Evolutionary conservation across 2,888 invertebrate genomes (phyloP), one percentile per base, ranked within the genome.

Genomic region (Octonoba sinensis): DNA sequence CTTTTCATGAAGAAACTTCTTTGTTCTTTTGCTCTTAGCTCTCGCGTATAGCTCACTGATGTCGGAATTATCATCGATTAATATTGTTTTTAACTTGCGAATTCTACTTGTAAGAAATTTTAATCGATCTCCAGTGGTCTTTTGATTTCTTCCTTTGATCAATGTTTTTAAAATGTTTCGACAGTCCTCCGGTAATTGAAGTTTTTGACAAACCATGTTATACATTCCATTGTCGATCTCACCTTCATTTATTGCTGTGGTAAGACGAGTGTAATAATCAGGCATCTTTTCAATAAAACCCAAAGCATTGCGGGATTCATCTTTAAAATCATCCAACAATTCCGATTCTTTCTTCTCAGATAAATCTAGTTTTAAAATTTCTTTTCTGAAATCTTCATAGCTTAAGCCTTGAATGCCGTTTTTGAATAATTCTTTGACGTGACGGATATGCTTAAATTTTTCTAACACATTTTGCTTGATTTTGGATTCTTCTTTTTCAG

Each of bases 21-120:
- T 65, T 36, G 24, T 59, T 49, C 60, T 65, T 22, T 15, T 13
- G 24, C 57, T 66, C 4, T 36, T 71, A 3, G 65, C 57, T 36
- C 46, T 66, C 12, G 59, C 78, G 51, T 59, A 78, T 0, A 78
- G 36, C 3, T 59, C 18, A 13, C 27, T 44, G 18, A 78, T 59
- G 16, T 47, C 36, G n/a, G 3, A 3, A 18, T 78, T 47, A 13
- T 46, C 64, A 18, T 78, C 65, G 16, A 71, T 78, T 44, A 78
- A 65, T 46, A 78, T 51, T 3, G 27, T 3, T 20, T 65, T 65
- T 3, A 78, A 51, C 8, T 57, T 18, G 12, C 57, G 36, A 22
- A 71, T 59, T 27, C 78, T 47, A 46, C 51, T 56, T 47, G 69
- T 64, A 1, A 56, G 44, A 46, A 64, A 70, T 16, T 54, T 18